A percentile compares a stretch with the other conserved stretches of the same genome.
Conservation (phyloP, 2,113 vertebrate species). For the Marmota monax region DNA sequence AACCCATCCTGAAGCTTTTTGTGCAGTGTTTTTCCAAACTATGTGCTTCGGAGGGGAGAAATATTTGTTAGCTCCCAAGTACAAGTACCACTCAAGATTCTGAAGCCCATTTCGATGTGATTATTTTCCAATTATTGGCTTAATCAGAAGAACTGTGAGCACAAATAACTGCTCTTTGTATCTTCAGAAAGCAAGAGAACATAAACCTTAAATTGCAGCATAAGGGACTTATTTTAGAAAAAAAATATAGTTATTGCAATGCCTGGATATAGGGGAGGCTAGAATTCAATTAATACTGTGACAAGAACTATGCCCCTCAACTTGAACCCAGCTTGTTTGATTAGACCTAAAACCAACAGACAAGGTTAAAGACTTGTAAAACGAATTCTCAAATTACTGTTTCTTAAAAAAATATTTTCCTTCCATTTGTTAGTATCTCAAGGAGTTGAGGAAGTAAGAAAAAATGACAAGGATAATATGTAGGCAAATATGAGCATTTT, state of each 20-base stretch:
- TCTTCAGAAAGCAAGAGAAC: slow-evolving; percentile 50
- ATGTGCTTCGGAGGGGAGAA: slow-evolving; percentile 14
- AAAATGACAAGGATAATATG: neutral
- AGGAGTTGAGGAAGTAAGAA: neutral
- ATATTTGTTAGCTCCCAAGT: slow-evolving; percentile 44
- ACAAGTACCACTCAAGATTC: slow-evolving; percentile 55
- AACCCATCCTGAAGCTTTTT: slow-evolving; percentile 21
- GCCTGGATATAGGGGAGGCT: neutral
- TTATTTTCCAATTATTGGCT: slow-evolving; percentile 76
- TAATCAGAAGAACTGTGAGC: slow-evolving; percentile 64
- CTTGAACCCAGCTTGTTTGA: slow-evolving; percentile 5
- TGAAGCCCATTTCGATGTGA: slow-evolving; percentile 63
- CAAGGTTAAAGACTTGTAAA: neutral
- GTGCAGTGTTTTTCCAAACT: slow-evolving; percentile 15
- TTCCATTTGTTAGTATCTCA: slow-evolving; percentile 2
- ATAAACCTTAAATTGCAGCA: slow-evolving; percentile 70
- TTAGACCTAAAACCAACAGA: slow-evolving; percentile 50
- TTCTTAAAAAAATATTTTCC: neutral
- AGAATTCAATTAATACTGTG: slow-evolving; percentile 54
- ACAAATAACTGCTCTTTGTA: slow-evolving; percentile 56
- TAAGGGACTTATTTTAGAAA: slow-evolving; percentile 62
- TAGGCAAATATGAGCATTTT: neutral
- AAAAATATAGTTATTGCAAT: slow-evolving; percentile 41
- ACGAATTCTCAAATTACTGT: slow-evolving; percentile 38
- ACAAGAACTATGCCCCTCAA: neutral